A percentile compares a stretch with the other conserved stretches of the same genome.
Evolutionary conservation across 2,888 invertebrate genomes (phyloP).

Genomic region (Phyto melanocephala): DNA sequence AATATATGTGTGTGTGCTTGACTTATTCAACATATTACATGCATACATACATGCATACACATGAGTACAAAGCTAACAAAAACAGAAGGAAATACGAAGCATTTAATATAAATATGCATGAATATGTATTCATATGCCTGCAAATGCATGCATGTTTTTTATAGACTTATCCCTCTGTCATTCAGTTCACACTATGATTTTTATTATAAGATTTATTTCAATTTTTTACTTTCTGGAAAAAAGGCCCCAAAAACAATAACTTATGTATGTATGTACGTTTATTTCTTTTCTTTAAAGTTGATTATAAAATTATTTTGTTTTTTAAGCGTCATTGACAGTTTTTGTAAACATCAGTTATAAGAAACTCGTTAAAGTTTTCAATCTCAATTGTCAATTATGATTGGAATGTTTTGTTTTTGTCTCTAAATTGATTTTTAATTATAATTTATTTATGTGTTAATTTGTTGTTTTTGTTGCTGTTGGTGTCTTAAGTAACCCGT

Average conservation of each 20-base stretch:
- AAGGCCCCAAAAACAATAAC: not conserved
- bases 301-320: slow-evolving; percentile 16
- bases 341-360: too few species aligned
- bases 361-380: slow-evolving; percentile 27
- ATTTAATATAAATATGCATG: not conserved
- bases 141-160: not conserved
- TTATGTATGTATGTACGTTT: too few species aligned
- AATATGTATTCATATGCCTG: not conserved
- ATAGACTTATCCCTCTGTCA: slow-evolving; percentile 10
- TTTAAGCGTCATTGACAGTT: not conserved
- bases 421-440: slow-evolving; percentile 40
- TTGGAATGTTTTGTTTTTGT: not conserved
- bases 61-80: too few species aligned
- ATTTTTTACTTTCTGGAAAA: not conserved
- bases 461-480: too few species aligned
- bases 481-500: too few species aligned
- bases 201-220: slow-evolving; percentile 26
- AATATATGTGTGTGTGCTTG: too few species aligned
- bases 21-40: too few species aligned
- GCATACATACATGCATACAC: too few species aligned
- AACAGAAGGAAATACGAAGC: too few species aligned
- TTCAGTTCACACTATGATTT: not conserved
- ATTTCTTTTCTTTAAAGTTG: not conserved
- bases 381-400: slow-evolving; percentile 40
- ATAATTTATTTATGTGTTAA: not conserved